Conservation (phyloP, 2,888 invertebrate species). For the Parnassius orleans region DNA sequence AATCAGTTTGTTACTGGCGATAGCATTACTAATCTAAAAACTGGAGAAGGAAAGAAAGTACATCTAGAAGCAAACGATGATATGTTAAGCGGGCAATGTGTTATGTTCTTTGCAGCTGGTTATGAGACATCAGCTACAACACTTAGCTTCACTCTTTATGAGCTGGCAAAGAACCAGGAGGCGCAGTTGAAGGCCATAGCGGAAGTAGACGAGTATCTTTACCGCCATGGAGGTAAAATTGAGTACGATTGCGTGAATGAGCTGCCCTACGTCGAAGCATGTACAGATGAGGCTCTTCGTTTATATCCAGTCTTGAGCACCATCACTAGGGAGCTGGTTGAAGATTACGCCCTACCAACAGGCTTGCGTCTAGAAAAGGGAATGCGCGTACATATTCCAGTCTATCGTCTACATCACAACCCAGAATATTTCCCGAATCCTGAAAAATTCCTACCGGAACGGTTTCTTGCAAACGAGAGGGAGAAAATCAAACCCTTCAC, state of each 20-base stretch:
- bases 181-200: conserved; percentile 38
- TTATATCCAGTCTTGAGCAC: conserved; percentile 55
- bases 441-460: conserved; percentile 51
- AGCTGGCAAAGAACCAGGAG: conserved; percentile 47
- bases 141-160: conserved; percentile 44
- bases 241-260: conserved; percentile 50
- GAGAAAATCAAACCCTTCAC: conserved; percentile 50
- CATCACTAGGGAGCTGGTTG: conserved; percentile 52
- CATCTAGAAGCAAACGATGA: conserved; percentile 54
- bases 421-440: conserved; percentile 58
- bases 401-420: conserved; percentile 52
- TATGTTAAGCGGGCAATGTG: conserved; percentile 74
- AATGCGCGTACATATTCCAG: conserved; percentile 55
- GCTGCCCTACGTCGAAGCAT: conserved; percentile 50
- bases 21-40: conserved; percentile 41
- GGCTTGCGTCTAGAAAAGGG: conserved; percentile 52
- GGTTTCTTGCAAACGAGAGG: conserved; percentile 51
- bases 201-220: conserved; percentile 49
- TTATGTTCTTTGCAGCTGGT: conserved; percentile 67
- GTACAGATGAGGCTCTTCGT: conserved; percentile 51
- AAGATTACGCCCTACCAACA: conserved; percentile 52
- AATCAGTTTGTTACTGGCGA: conserved; percentile 47
- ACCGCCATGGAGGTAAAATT: conserved; percentile 36
- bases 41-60: conserved; percentile 35
- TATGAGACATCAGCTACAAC: conserved; percentile 55